Base-by-base conservation (phyloP, 1,140 invertebrate species). In the Meloidogyne floridensis region DNA sequence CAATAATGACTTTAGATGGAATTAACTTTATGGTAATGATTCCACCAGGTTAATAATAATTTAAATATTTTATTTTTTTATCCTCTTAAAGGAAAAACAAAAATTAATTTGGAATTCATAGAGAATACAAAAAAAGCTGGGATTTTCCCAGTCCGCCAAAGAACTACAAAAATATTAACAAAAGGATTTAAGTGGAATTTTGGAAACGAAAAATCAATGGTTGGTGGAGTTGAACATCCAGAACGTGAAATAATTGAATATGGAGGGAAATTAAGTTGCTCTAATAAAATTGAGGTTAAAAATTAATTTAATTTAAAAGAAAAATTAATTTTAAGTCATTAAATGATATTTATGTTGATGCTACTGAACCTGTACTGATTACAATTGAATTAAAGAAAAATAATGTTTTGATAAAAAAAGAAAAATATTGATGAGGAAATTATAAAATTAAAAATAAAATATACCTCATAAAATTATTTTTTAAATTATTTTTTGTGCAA, bases 161-260 rank as follows among this genome's bases (percentile, higher is more conserved):
- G 15, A 59, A 59, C 56, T 15, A 59, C 56, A 59, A 59, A 59
- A 59, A 5, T 59, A 15, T 59, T 59, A 5, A 59, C 56, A 59
- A 59, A 59, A 59, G 56, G 56, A 59, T 59, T 59, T 59, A 59
- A 59, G 15, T 59, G 56, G 56, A 59, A 59, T 59, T 15, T 59
- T 59, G 56, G 56, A 59, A 59, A 59, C 15, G 13, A 59, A 15
- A 59, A 59, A 59, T 59, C 56, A 59, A 15, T 59, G 13, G 15
- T 15, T 59, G 56, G 56, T 2, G 56, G 56, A 59, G 15, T 59
- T 59, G 56, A 59, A 59, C 56, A 59, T 59, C 56, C 56, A 15
- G 56, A 59, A 59, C 56, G 56, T 59, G 56, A 59, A 59, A 15
- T 59, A 59, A 59, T 59, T 59, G 56, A 59, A 59, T 59, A 59